Conservation (phyloP, 2,888 invertebrate genomes). For the Diadromus collaris region DNA sequence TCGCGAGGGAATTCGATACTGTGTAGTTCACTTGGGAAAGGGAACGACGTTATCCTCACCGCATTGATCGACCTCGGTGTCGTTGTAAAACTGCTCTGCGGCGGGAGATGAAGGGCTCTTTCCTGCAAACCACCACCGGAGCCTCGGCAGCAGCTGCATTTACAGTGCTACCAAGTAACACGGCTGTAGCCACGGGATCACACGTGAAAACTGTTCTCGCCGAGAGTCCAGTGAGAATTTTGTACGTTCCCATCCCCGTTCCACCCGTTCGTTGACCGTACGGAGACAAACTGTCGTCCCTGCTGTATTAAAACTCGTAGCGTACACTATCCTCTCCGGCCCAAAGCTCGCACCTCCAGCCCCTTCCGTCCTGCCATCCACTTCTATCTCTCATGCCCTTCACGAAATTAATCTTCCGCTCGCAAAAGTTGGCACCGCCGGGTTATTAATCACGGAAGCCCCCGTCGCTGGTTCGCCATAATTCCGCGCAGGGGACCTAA, state of each 20-base stretch:
- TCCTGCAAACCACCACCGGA: slow-evolving; percentile 1
- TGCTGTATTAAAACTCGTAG: slow-evolving; percentile 69
- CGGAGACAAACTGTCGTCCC: slow-evolving; percentile 62
- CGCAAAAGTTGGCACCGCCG: slow-evolving; percentile 72
- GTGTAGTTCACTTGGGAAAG: slow-evolving; percentile 27
- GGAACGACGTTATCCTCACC: slow-evolving; percentile 44
- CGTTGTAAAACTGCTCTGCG: slow-evolving; percentile 46
- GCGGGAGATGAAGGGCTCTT: slow-evolving; percentile 38
- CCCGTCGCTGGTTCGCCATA: slow-evolving; percentile 69
- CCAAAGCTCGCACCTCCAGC: slow-evolving; percentile 5
- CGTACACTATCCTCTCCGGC: slow-evolving; percentile 2
- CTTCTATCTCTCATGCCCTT: slow-evolving; percentile 51
- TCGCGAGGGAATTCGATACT: slow-evolving; percentile 47
- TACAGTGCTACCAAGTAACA: slow-evolving; percentile 1
- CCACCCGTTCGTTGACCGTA: slow-evolving; percentile 4
- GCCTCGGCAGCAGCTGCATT: slow-evolving; percentile 28
- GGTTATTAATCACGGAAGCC: slow-evolving; percentile 71
- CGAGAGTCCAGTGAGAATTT: slow-evolving; percentile 34
- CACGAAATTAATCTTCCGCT: slow-evolving; percentile 73
- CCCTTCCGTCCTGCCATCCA: slow-evolving; percentile 35
- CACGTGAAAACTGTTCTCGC: slow-evolving; percentile 10
- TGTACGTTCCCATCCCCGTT: not conserved
- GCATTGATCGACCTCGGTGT: slow-evolving; percentile 39
- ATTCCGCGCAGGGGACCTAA: slow-evolving; percentile 70
- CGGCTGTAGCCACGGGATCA: slow-evolving; percentile 28